Percentiles rank a stretch among this genome's conserved stretches.
Evolutionary conservation across 1,140 invertebrate species (phyloP).

Genomic region (Neodiprion lecontei): DNA sequence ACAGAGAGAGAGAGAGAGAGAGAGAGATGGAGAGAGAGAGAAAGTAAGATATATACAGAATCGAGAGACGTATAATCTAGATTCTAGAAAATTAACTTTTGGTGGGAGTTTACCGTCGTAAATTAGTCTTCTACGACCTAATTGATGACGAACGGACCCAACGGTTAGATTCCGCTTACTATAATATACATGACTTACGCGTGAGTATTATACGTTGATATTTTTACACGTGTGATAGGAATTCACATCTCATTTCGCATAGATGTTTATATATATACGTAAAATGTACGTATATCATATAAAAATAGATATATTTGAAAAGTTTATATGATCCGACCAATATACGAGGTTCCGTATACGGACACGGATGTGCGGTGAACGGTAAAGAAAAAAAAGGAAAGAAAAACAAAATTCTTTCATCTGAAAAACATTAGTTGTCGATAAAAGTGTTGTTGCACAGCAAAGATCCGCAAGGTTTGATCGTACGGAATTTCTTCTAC

Average conservation of each 20-base stretch:
- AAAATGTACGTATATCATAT: too few relatives aligned
- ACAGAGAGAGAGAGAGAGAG: background rate
- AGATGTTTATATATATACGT: too few relatives aligned
- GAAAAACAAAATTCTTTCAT: too few relatives aligned
- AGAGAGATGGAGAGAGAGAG: background rate
- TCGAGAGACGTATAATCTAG: background rate
- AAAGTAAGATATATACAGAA: background rate
- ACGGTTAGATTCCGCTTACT: background rate
- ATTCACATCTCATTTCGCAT: background rate
- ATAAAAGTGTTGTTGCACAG: too few relatives aligned
- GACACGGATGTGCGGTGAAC: too few relatives aligned
- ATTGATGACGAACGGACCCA: background rate
- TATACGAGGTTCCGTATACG: too few relatives aligned
- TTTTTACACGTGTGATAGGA: background rate
- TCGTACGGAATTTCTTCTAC: too few relatives aligned
- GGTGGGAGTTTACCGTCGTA: background rate
- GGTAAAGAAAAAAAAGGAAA: too few relatives aligned
- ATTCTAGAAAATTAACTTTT: constrained; percentile 3
- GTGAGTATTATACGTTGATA: background rate
- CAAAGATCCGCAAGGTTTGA: too few relatives aligned
- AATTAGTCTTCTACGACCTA: background rate
- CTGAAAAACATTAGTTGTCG: too few relatives aligned
- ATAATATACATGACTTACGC: background rate
- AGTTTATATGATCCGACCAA: too few relatives aligned
- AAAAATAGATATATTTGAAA: too few relatives aligned